Percentiles rank a stretch among this genome's conserved stretches.
phyloP scores from a whole-genome alignment of 2,113 vertebrate species.

The Calidris pugnax region DNA sequence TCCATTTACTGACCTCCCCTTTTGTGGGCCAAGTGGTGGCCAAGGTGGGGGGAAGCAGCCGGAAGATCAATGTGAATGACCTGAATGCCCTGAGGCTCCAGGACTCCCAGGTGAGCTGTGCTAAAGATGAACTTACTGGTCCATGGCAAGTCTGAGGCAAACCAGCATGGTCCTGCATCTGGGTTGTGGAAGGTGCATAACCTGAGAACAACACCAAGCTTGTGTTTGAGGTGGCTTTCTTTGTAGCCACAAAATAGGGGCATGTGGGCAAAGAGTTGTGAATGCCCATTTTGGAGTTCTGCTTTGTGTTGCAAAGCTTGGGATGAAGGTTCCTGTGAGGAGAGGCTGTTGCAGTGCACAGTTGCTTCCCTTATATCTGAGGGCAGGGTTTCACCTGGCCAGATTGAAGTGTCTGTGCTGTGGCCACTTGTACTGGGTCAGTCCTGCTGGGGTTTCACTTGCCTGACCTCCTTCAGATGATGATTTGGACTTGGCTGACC shows the following conservation, averaged over 20 bases:
- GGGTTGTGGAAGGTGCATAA: neutral
- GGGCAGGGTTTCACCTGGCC: neutral
- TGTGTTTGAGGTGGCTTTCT: neutral
- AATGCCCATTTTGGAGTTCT: neutral
- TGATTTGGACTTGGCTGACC: neutral
- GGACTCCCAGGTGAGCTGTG: constrained; percentile 69
- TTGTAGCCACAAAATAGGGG: neutral
- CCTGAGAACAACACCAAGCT: neutral
- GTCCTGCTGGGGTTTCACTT: neutral
- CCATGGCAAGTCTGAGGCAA: neutral
- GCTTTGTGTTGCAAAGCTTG: neutral
- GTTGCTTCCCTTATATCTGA: neutral
- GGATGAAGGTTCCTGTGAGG: neutral
- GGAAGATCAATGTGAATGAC: constrained; percentile 51
- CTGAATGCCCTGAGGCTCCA: constrained; percentile 68
- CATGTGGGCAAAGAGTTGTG: neutral
- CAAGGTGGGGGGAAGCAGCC: constrained; percentile 73
- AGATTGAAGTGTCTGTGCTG: neutral
- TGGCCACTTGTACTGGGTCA: neutral
- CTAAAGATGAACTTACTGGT: neutral
- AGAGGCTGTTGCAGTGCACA: neutral
- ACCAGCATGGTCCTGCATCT: fast-evolving
- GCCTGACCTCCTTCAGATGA: neutral
- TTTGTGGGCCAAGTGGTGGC: constrained; percentile 75
- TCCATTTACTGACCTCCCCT: constrained; percentile 60